A percentile compares a stretch with the other conserved stretches of the same genome.
phyloP scores from a whole-genome alignment of 2,888 invertebrate genomes.

The Mactromeris polynyma region DNA sequence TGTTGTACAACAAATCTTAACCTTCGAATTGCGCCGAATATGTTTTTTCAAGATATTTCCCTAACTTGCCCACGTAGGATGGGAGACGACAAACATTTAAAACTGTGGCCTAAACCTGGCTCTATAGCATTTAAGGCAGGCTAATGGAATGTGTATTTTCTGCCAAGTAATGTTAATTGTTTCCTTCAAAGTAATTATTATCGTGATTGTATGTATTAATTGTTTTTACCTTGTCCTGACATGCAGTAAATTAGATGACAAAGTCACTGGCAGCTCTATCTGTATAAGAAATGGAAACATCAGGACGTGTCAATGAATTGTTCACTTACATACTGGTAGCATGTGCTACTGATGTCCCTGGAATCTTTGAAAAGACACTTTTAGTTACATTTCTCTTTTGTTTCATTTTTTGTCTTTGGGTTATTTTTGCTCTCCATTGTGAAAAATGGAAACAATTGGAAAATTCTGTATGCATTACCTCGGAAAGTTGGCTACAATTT shows the following conservation, averaged over 20 bases:
- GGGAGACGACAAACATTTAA: too few relatives aligned
- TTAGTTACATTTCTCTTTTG: slow-evolving; percentile 18
- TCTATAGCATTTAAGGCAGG: not conserved
- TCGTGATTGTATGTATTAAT: slow-evolving; percentile 6
- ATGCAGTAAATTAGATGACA: slow-evolving; percentile 20
- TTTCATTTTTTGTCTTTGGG: slow-evolving; percentile 13
- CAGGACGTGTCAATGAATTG: not conserved
- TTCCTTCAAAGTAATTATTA: not conserved
- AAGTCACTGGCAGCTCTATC: slow-evolving; percentile 7
- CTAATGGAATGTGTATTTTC: not conserved
- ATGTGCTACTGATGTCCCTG: not conserved
- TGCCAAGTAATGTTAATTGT: slow-evolving; percentile 9
- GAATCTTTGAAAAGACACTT: not conserved
- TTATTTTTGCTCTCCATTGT: not conserved
- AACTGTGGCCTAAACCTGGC: not conserved
- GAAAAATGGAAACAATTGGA: slow-evolving; percentile 10
- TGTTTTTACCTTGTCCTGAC: not conserved
- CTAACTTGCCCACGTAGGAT: too few relatives aligned
- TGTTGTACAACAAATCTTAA: too few relatives aligned
- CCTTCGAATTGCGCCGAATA: too few relatives aligned
- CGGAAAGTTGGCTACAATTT: not conserved
- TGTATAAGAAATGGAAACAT: not conserved
- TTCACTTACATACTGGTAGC: not conserved
- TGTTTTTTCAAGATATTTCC: too few relatives aligned
- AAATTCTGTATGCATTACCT: not conserved